Base-by-base conservation (phyloP, 2,888 invertebrate species). In the Apeira syringaria region DNA sequence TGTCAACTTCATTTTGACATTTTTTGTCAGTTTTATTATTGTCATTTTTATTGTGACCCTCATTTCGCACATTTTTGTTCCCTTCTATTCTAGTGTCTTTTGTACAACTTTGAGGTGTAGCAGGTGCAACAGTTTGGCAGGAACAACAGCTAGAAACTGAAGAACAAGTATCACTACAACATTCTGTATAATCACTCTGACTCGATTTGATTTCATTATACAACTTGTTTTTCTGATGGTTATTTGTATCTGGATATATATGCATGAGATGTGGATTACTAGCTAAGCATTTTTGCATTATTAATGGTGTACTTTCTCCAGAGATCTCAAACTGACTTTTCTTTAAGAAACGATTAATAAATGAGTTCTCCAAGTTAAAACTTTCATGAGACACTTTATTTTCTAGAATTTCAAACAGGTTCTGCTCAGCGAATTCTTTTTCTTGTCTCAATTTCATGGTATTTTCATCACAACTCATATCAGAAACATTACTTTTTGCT, bases 381-480 rank as follows among this genome's bases (percentile, higher is more conserved):
- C 94, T 95, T 11, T 94, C 94, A 68, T 91, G 90, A 30, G 92
- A 88, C 3, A 94, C 94, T 73, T 94, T 94, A 60, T 93, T 92
- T 78, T 97, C 96, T 20, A 97, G 78, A 3, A 94, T 71, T 65
- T 97, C 96, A 79, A 97, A 97, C 64, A 95, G 92, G 47, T 92
- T 91, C 50, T 96, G 89, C 64, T 95, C 95, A 18, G 92, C 93
- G 1, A 77, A 57, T 74, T 92, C 92, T 62, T 75, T 84, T 13
- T 84, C 85, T 10, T 74, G 69, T 8, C 56, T 64, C 2, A 76
- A 50, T 66, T 62, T 83, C 49, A 25, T 50, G 17, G 69, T 52
- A 22, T 69, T 70, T 30, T 81, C 81, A 62, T 85, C 75, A 66
- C 69, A 78, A 46, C 86, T 87, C 1, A 64, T 51, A 34, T 89